Evolutionary conservation across 2,113 vertebrate genomes (phyloP).

Genomic region (Microtus ochrogaster): DNA sequence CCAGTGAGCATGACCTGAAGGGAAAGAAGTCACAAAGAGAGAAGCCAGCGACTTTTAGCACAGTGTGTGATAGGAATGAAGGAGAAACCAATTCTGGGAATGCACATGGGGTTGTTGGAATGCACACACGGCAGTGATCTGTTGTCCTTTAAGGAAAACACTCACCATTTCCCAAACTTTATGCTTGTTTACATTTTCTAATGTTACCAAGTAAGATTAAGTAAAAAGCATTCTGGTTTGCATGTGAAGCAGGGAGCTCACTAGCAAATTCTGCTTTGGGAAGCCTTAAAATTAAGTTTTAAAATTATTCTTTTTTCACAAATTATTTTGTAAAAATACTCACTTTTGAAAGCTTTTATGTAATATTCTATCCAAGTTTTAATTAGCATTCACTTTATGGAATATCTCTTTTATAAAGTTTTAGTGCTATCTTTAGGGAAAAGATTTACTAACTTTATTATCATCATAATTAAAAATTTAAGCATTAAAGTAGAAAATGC

Average conservation of each 20-base stretch:
- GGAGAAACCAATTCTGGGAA: background rate
- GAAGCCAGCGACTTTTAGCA: background rate
- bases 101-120: no score
- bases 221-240: background rate
- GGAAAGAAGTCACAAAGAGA: background rate
- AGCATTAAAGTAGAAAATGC: background rate
- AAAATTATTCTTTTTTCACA: background rate
- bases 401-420: background rate
- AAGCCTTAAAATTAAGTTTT: background rate
- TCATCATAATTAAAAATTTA: background rate
- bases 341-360: background rate
- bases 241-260: background rate
- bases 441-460: background rate
- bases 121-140: background rate
- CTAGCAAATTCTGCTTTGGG: background rate
- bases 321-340: background rate
- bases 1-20: background rate
- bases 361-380: background rate
- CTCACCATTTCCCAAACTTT: background rate
- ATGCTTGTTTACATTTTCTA: background rate
- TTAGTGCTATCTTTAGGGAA: background rate
- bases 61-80: accelerated
- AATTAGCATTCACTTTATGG: background rate
- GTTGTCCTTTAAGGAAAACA: background rate
- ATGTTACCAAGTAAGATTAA: background rate